Evolutionary conservation across 2,113 vertebrate genomes (phyloP), one percentile per base, ranked within the genome.

Genomic region (Seriola rivoliana): DNA sequence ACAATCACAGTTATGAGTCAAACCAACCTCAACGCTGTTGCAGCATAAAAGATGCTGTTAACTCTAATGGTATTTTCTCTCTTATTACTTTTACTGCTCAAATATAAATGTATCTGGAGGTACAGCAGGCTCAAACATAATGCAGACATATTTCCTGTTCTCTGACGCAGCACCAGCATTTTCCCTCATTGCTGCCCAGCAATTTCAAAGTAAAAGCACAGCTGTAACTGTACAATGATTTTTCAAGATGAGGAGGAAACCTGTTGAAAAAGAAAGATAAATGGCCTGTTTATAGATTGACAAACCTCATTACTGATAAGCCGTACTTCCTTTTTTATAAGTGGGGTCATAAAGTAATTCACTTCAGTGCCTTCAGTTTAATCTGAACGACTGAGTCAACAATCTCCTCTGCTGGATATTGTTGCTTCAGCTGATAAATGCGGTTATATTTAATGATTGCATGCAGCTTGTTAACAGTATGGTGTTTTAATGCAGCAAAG

Each of bases 11-110:
- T 71, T 69, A 74, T 34, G 8, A 60, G 44, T 46, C 5, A 64
- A 75, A 85, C 64, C 32, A 44, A 21, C 42, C 74, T n/a, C 38
- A 50, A 52, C 21, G 10, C 9, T 58, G 71, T 62, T 60, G 50
- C 58, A 60, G 50, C 38, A 75, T 65, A 62, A 75, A 50, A 75
- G 40, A 73, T 63, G 23, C 69, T 46, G 58, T 84, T 60, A 88
- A 54, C 14, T 78, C 66, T 38, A 46, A 74, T 54, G 40, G 38
- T 13, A 1, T 21, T 25, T 62, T 50, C 63, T 72, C 50, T 5
- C 23, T 29, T 19, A 42, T 64, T 52, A 23, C 77, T 86, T 82
- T 81, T 59, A 81, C 62, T 48, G 4, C 32, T n/a, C 23, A 75
- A 75, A 64, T 5, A 44, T 66, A 72, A 76, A 78, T 64, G n/a